Evolutionary conservation across 2,797 vertebrate species (phyloP), one percentile per base, ranked within the genome.

Genomic region (Xenopus petersii): DNA sequence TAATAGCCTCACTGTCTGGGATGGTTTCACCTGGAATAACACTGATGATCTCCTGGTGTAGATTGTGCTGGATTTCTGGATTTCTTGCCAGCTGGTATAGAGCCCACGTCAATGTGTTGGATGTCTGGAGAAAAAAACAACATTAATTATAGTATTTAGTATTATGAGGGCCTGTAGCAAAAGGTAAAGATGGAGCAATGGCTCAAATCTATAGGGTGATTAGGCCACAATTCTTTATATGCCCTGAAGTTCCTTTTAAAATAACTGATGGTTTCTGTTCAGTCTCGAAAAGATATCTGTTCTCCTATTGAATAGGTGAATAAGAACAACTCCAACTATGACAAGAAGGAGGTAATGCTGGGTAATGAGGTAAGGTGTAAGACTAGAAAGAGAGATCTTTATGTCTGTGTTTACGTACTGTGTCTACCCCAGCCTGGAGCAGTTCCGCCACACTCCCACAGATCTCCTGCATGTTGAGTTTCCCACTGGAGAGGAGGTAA

Each of bases 381-480:
- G 36, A 42, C 36, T 6, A 42, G 36, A 42, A 42, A 6, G 36
- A 42, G 26, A 42, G 36, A 42, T 42, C 36, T 42, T 42, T 42
- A 9, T 5, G 8, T 42, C 36, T 42, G 36, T 42, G 36, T 42
- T 6, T 63, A 80, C 75, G 82, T 87, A 98, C 97, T 87, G 97
- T 98, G 86, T 99, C 96, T 81, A 98, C 93, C 5, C 97, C 96
- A 0, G 94, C 97, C 79, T 97, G 72, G 10, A 99, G 90, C 47
- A 99, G 87, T 85, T 99, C 96, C 0, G 95, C 74, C 67, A 99
- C 77, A 2, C 91, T 96, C 81, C 94, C 95, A 0, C 95, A 91
- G 55, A 95, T 90, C 9, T 97, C 95, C 0, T 89, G 88, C 13
- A 79, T 75, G 80, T 82, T 93, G 89, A 99, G 89, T 66, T 89